A percentile compares a stretch with the other conserved stretches of the same genome.
These are phyloP conservation scores for Nettapus auritus DNA, from an alignment of 2,113 vertebrate species.

Conservation along the genomic window DNA sequence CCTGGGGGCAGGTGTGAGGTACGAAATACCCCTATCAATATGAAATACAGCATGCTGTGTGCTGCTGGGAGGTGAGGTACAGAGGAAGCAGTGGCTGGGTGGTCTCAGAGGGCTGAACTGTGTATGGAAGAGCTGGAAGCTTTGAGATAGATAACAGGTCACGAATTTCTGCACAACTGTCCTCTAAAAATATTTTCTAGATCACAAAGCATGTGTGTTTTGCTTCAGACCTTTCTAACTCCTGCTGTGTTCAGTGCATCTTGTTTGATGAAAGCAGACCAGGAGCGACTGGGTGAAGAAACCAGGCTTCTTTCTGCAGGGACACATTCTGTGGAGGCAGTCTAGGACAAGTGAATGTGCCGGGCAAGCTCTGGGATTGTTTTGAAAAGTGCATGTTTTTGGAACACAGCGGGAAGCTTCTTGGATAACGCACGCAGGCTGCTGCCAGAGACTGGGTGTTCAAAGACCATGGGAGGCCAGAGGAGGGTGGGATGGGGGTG, in stretches of 20 bases:
- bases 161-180: neutral
- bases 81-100: neutral
- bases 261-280: neutral
- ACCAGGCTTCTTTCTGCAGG: neutral
- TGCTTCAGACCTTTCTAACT: neutral
- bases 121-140: neutral
- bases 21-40: neutral
- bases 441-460: neutral
- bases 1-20: neutral
- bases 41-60: neutral
- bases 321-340: neutral
- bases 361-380: neutral
- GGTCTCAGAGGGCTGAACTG: neutral
- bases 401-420: neutral
- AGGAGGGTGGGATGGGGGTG: neutral
- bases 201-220: neutral
- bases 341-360: neutral
- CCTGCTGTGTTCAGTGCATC: neutral
- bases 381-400: too few relatives aligned
- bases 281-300: neutral
- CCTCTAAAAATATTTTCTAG: constrained; percentile 21
- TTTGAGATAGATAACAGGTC: neutral
- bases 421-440: neutral
- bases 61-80: neutral
- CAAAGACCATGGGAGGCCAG: neutral